Percentiles rank a stretch among this genome's conserved stretches.
Evolutionary conservation across 2,797 vertebrate species (phyloP).

Genomic region (Cossypha caffra): DNA sequence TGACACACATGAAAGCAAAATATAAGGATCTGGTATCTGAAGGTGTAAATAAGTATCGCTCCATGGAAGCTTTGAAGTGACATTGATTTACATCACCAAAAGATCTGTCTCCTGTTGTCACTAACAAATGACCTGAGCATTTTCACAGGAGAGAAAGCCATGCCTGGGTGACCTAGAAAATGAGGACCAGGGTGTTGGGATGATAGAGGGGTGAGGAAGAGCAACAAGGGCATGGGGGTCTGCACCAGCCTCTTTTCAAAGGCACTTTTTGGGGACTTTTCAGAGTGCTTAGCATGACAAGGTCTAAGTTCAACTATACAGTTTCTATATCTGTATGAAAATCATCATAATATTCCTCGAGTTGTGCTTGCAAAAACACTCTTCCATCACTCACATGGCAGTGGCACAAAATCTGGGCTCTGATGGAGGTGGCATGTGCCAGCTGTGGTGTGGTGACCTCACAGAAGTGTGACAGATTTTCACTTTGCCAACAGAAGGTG

Average conservation of each 20-base stretch:
- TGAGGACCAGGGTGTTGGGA: background rate
- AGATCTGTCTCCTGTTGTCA: slow-evolving; percentile 42
- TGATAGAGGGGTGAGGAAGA: background rate
- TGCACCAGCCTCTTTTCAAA: background rate
- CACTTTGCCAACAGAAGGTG: background rate
- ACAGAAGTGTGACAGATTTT: background rate
- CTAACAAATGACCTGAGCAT: slow-evolving; percentile 39
- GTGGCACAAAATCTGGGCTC: background rate
- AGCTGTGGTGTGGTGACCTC: rapidly evolving
- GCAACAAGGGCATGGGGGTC: background rate
- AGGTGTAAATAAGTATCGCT: slow-evolving; percentile 49
- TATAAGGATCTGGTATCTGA: background rate
- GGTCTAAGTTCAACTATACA: background rate
- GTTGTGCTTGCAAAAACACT: background rate
- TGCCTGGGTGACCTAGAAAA: slow-evolving; percentile 33
- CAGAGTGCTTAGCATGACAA: background rate
- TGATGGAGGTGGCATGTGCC: rapidly evolving
- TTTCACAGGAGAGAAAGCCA: background rate
- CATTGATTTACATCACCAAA: slow-evolving; percentile 60
- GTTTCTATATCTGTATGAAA: background rate
- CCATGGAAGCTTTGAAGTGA: slow-evolving; percentile 56
- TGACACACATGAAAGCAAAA: slow-evolving; percentile 7
- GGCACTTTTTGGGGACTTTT: background rate
- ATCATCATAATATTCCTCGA: rapidly evolving
- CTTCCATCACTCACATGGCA: background rate